phyloP scores from a whole-genome alignment of 2,888 invertebrate species.

The Nemurella pictetii region DNA sequence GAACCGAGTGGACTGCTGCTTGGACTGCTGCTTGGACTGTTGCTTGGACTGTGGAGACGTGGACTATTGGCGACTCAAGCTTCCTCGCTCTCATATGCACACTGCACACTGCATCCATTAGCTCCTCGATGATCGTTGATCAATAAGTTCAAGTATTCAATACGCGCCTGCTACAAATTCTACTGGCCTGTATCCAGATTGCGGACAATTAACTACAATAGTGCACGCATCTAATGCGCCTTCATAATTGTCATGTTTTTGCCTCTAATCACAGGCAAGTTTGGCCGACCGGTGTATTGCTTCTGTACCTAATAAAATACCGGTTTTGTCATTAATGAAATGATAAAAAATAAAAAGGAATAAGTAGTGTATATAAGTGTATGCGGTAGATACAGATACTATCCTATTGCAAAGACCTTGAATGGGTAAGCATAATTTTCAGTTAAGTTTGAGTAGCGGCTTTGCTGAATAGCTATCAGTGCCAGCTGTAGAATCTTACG shows the following conservation, averaged over 20 bases:
- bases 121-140: too few species aligned
- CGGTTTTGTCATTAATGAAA: conserved; percentile 31
- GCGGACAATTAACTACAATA: neutral
- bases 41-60: too few species aligned
- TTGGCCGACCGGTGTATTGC: conserved; percentile 80
- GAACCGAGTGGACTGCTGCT: too few species aligned
- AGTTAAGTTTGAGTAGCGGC: conserved; percentile 3
- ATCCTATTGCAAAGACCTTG: conserved; percentile 25
- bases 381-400: conserved; percentile 12
- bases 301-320: conserved; percentile 29
- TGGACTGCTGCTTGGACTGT: neutral
- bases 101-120: too few species aligned
- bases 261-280: neutral
- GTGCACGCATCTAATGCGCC: neutral
- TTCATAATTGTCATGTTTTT: neutral
- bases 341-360: conserved; percentile 23
- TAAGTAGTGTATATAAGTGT: conserved; percentile 10
- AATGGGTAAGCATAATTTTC: conserved; percentile 17
- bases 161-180: neutral
- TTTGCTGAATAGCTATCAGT: too few species aligned
- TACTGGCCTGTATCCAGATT: neutral
- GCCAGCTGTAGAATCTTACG: too few species aligned
- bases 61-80: too few species aligned
- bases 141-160: too few species aligned
- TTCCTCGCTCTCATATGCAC: too few species aligned